A percentile compares a stretch with the other conserved stretches of the same genome.
Evolutionary conservation across 2,888 invertebrate species (phyloP).

Genomic region (Pristionchus maxplancki): DNA sequence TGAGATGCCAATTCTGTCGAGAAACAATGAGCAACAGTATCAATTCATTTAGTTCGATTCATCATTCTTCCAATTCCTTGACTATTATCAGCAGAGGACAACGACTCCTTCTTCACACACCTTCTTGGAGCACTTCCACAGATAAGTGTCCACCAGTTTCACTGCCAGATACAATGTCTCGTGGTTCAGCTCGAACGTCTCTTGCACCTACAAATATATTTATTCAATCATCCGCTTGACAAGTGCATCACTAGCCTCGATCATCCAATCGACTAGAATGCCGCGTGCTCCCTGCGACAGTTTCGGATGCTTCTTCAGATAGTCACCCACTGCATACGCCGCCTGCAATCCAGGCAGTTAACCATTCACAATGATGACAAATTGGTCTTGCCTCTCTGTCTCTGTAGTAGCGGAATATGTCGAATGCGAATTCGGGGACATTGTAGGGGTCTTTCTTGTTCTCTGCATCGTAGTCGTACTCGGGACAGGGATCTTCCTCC

Average conservation of each 20-base stretch:
- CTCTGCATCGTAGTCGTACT: conserved; percentile 84
- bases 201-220: conserved; percentile 69
- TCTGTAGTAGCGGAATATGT: conserved; percentile 94
- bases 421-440: conserved; percentile 91
- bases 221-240: too few relatives aligned
- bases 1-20: too few relatives aligned
- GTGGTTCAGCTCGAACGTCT: conserved; percentile 93
- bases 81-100: too few relatives aligned
- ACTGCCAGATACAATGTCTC: conserved; percentile 97
- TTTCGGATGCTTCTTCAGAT: conserved; percentile 83
- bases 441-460: conserved; percentile 89
- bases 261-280: conserved; percentile 98
- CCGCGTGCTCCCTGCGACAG: conserved; percentile 92
- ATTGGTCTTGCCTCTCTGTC: conserved; percentile 88
- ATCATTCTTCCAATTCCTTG: too few relatives aligned
- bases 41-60: too few relatives aligned
- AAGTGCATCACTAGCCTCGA: too few relatives aligned
- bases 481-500: conserved; percentile 65
- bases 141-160: conserved; percentile 92
- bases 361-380: too few relatives aligned
- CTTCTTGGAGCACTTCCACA: conserved; percentile 81
- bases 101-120: neutral
- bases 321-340: conserved; percentile 61
- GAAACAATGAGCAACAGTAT: neutral
- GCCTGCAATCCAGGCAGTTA: conserved; percentile 53